These are phyloP conservation scores for Pelodytes ibericus DNA, from an alignment of 2,797 vertebrate genomes.

Conservation along the genomic window DNA sequence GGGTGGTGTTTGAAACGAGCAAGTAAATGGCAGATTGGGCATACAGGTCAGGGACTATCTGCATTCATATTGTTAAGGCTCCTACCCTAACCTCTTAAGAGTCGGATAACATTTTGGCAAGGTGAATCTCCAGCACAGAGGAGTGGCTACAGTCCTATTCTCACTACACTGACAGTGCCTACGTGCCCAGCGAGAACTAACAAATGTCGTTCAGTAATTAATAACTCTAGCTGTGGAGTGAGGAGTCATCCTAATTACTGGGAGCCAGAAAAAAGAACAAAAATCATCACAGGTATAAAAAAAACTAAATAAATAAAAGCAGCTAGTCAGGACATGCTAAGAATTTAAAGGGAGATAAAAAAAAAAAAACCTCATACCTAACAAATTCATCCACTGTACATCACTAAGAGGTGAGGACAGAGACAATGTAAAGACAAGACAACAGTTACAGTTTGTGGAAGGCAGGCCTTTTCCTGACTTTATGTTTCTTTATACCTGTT, in stretches of 20 bases:
- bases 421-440: too few species aligned
- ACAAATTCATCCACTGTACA: too few species aligned
- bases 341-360: not conserved
- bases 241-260: slow-evolving; percentile 48
- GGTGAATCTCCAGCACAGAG: slow-evolving; percentile 25
- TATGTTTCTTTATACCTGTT: too few species aligned
- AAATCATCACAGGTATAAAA: slow-evolving; percentile 18
- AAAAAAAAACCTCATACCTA: not conserved
- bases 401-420: too few species aligned
- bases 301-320: not conserved
- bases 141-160: slow-evolving; percentile 24
- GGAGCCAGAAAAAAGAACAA: slow-evolving; percentile 9
- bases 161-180: slow-evolving; percentile 37
- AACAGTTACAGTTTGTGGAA: too few species aligned
- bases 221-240: slow-evolving; percentile 30
- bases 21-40: not conserved
- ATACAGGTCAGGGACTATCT: too few species aligned
- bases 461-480: too few species aligned
- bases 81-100: not conserved
- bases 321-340: slow-evolving; percentile 29
- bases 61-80: too few species aligned
- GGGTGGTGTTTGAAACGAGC: too few species aligned
- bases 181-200: slow-evolving; percentile 32
- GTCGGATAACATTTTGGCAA: slow-evolving; percentile 27
- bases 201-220: slow-evolving; percentile 40